Conservation (phyloP, 2,797 vertebrate species). For the Rhabdomys pumilio region DNA sequence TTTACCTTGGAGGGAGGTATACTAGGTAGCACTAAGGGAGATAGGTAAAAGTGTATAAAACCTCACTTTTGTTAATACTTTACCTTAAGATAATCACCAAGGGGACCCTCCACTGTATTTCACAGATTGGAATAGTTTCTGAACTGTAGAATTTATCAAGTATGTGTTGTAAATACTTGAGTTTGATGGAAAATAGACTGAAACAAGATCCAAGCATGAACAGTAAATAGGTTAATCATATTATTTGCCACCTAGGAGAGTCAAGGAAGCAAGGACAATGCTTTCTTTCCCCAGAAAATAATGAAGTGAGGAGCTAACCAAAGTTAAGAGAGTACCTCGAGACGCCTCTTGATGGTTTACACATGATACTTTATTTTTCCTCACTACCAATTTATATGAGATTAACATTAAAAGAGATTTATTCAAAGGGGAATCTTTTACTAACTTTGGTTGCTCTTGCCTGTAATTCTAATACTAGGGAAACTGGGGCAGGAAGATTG, state of each 20-base stretch:
- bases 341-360: background rate
- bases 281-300: background rate
- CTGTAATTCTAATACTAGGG: background rate
- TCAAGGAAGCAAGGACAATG: background rate
- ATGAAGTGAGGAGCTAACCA: background rate
- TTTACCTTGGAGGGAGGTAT: background rate
- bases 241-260: background rate
- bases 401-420: slow-evolving; percentile 32
- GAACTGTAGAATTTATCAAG: background rate
- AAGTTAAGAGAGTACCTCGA: background rate
- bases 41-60: background rate
- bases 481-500: background rate
- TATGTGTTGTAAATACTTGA: slow-evolving; percentile 33
- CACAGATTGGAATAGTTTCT: slow-evolving; percentile 13
- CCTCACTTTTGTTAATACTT: background rate
- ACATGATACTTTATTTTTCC: background rate
- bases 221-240: background rate
- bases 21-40: background rate
- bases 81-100: background rate
- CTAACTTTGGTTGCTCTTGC: background rate
- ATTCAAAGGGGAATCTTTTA: slow-evolving; percentile 7
- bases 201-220: background rate
- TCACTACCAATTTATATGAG: background rate
- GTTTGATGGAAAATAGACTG: slow-evolving; percentile 32
- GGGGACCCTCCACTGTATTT: background rate